Conservation (phyloP, 2,888 invertebrate genomes). For the Chaetoderma sp. region DNA sequence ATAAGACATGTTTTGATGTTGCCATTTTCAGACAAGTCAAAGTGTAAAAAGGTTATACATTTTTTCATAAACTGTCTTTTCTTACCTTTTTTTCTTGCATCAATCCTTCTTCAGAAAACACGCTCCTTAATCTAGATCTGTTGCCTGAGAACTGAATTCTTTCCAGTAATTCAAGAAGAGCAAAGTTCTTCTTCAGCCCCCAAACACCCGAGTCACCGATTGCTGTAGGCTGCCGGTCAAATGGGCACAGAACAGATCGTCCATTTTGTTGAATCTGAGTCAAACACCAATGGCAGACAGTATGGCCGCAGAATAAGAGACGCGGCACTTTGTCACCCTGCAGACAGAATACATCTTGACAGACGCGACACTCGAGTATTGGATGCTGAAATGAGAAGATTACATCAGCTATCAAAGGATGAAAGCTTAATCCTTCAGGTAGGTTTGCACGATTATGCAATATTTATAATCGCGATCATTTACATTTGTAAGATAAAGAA, state of each 20-base stretch:
- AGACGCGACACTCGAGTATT: conserved; percentile 73
- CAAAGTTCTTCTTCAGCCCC: conserved; percentile 75
- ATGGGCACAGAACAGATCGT: conserved; percentile 72
- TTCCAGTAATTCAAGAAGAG: conserved; percentile 73
- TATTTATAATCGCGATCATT: no score
- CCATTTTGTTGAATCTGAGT: conserved; percentile 70
- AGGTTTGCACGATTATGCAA: no score
- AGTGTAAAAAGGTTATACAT: no score
- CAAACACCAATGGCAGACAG: conserved; percentile 74
- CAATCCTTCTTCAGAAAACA: conserved; percentile 46
- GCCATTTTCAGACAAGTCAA: no score
- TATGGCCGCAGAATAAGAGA: conserved; percentile 70
- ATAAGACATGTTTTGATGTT: no score
- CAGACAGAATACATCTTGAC: conserved; percentile 73
- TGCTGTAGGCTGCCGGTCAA: conserved; percentile 74
- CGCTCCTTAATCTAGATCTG: conserved; percentile 33
- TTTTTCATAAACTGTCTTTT: no score
- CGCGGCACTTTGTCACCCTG: conserved; percentile 74
- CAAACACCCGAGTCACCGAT: conserved; percentile 71
- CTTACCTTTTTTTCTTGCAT: conserved; percentile 58
- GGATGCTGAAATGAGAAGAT: no score
- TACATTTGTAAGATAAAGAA: no score
- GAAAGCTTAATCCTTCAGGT: no score
- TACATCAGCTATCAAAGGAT: no score
- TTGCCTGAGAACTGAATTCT: conserved; percentile 68